A percentile compares a stretch with the other conserved stretches of the same genome.
These are phyloP conservation scores for Eubucco bourcierii DNA, from an alignment of 2,113 vertebrate species.

Conservation along the genomic window DNA sequence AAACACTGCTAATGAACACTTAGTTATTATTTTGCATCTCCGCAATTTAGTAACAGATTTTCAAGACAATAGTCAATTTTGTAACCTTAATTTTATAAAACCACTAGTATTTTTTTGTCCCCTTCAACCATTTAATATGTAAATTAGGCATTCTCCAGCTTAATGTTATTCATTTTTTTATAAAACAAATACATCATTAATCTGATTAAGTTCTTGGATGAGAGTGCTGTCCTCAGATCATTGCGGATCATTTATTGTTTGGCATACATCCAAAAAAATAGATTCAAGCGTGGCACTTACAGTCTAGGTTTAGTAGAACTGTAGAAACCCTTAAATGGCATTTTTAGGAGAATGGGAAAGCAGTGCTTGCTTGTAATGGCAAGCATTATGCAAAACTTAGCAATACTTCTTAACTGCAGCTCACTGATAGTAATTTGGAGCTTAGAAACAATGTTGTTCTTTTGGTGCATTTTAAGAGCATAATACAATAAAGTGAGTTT, in stretches of 20 bases:
- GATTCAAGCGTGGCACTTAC: constrained; percentile 75
- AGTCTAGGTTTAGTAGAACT: constrained; percentile 73
- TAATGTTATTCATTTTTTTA: constrained; percentile 89
- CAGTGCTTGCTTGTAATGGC: constrained; percentile 52
- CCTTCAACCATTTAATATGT: constrained; percentile 79
- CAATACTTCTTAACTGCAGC: constrained; percentile 72
- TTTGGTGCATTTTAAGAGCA: constrained; percentile 58
- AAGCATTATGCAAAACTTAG: constrained; percentile 72
- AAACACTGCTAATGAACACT: constrained; percentile 70
- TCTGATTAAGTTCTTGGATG: constrained; percentile 90
- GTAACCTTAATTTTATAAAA: constrained; percentile 75
- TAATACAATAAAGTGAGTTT: constrained; percentile 50
- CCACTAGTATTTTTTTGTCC: constrained; percentile 70
- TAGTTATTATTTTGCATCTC: constrained; percentile 76
- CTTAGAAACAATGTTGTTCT: constrained; percentile 64
- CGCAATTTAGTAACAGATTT: constrained; percentile 77
- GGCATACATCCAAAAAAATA: constrained; percentile 79
- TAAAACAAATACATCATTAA: constrained; percentile 93
- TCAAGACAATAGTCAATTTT: constrained; percentile 77
- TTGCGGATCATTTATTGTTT: constrained; percentile 81
- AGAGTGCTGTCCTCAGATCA: constrained; percentile 81
- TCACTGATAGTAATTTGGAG: constrained; percentile 67
- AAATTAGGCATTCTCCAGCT: constrained; percentile 80
- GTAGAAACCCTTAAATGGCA: constrained; percentile 62
- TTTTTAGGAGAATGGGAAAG: constrained; percentile 72